Percentiles rank a stretch among this genome's conserved stretches.
These are phyloP conservation scores for Cosmia pyralina DNA, from an alignment of 2,888 invertebrate species.

Conservation along the genomic window DNA sequence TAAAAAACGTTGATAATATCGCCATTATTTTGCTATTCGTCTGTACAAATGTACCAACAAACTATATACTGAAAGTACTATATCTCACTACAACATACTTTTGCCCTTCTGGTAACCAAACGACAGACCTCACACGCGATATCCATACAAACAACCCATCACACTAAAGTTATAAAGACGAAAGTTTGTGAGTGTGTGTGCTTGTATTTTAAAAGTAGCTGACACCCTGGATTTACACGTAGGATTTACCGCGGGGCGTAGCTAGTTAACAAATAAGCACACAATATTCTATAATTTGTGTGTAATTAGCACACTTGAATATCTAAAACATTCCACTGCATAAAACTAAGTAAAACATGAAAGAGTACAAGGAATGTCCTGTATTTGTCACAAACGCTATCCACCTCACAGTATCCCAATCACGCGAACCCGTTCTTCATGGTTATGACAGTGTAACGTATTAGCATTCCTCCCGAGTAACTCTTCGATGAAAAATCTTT, in stretches of 20 bases:
- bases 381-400: background rate
- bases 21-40: background rate
- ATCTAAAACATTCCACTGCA: background rate
- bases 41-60: background rate
- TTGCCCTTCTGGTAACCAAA: background rate
- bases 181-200: too few species aligned
- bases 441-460: constrained; percentile 60
- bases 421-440: constrained; percentile 54
- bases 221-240: too few species aligned
- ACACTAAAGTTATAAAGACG: too few species aligned
- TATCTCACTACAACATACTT: background rate
- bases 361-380: constrained; percentile 9
- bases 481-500: constrained; percentile 58
- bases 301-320: background rate
- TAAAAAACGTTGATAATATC: background rate
- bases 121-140: background rate
- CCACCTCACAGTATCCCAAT: constrained; percentile 44
- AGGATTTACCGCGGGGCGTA: too few species aligned
- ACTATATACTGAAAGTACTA: background rate
- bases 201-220: too few species aligned
- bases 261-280: background rate
- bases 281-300: background rate
- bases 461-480: constrained; percentile 58
- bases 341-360: background rate
- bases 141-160: background rate